phyloP scores from a whole-genome alignment of 2,797 vertebrate genomes.

The Pangasius djambal region DNA sequence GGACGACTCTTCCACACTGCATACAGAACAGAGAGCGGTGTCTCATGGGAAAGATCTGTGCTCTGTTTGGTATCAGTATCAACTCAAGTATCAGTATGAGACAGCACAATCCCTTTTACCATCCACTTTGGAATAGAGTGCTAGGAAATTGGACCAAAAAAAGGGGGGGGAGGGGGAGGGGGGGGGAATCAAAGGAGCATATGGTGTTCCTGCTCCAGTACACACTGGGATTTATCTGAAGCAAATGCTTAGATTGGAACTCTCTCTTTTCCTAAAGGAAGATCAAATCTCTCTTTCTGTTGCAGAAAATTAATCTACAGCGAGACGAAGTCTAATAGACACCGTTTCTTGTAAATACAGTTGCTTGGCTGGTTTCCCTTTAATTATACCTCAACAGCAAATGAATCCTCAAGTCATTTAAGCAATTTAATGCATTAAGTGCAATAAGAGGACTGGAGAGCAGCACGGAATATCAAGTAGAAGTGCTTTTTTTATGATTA shows the following conservation, averaged over 20 bases:
- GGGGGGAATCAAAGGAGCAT: not conserved
- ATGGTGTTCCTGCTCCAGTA: not conserved
- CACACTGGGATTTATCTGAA: not conserved
- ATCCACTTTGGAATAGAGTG: not conserved
- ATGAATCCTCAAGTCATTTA: conserved; percentile 4
- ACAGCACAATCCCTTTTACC: not conserved
- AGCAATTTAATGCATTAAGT: conserved; percentile 7
- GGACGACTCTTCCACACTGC: not conserved
- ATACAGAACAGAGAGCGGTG: conserved; percentile 16
- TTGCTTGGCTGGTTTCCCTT: conserved; percentile 1
- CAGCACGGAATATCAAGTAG: too few species aligned
- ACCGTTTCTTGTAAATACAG: not conserved
- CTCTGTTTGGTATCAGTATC: conserved; percentile 3
- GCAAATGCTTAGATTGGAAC: not conserved
- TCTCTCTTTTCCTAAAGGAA: not conserved
- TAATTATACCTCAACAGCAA: not conserved
- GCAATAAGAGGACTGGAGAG: conserved; percentile 14
- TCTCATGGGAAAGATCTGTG: not conserved
- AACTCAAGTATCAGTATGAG: not conserved
- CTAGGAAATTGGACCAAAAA: not conserved
- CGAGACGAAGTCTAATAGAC: not conserved
- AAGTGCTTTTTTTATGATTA: not conserved
- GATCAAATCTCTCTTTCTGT: not conserved
- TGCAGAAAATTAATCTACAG: not conserved
- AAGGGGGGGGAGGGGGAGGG: accelerated